These are phyloP conservation scores for Tricholaema leucomelas DNA, from an alignment of 2,113 vertebrate species.

Conservation along the genomic window DNA sequence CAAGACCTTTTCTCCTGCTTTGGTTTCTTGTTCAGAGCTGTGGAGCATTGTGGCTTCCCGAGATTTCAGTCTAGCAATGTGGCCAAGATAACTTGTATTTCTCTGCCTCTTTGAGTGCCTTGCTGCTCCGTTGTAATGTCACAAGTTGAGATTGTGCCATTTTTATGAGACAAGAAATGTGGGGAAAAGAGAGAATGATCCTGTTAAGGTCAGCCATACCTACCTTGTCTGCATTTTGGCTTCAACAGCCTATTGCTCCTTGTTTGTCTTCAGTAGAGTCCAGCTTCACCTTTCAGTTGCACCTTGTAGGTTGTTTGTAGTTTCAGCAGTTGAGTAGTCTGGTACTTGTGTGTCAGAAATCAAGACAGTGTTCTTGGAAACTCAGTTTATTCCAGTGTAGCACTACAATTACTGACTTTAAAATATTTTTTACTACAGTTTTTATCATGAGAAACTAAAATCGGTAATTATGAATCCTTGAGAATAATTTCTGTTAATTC, in stretches of 20 bases:
- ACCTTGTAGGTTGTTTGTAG: neutral
- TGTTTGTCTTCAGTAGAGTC: neutral
- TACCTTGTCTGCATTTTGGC: neutral
- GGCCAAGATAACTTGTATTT: neutral
- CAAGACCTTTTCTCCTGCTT: neutral
- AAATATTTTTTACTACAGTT: neutral
- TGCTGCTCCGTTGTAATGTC: neutral
- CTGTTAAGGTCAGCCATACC: neutral
- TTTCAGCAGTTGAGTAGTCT: neutral
- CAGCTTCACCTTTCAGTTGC: neutral
- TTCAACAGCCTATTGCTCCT: neutral
- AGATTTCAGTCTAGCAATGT: neutral
- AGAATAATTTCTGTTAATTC: neutral
- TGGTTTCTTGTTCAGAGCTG: neutral
- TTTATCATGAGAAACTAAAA: neutral
- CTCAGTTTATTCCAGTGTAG: neutral
- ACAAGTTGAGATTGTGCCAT: neutral
- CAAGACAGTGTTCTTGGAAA: neutral
- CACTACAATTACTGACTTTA: neutral
- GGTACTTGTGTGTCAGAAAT: neutral
- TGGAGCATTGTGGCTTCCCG: neutral
- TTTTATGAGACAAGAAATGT: neutral
- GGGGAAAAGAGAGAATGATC: neutral
- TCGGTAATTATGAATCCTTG: neutral
- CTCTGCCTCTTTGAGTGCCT: neutral